phyloP scores from a whole-genome alignment of 2,888 invertebrate genomes.

The Tromatobia lineatoria region DNA sequence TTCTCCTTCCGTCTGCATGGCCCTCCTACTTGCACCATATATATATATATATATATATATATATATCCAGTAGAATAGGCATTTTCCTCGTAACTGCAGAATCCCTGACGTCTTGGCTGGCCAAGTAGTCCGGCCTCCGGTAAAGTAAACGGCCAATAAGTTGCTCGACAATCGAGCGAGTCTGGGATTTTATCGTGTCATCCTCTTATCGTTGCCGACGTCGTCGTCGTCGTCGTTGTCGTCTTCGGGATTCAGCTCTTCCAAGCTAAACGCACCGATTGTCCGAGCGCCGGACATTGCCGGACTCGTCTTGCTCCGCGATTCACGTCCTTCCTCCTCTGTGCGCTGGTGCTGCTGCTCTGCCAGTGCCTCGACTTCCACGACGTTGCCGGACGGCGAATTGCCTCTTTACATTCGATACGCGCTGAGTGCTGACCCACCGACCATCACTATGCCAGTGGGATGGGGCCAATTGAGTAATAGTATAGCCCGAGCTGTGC shows the following conservation, averaged over 20 bases:
- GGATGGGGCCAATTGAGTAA: slow-evolving; percentile 61
- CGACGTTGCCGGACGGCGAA: slow-evolving; percentile 59
- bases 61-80: slow-evolving; percentile 59
- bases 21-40: neutral
- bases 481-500: slow-evolving; percentile 25
- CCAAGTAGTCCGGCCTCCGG: slow-evolving; percentile 53
- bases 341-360: neutral
- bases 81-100: slow-evolving; percentile 62
- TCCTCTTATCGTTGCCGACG: slow-evolving; percentile 58
- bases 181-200: slow-evolving; percentile 68
- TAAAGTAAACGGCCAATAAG: slow-evolving; percentile 67
- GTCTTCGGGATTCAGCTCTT: slow-evolving; percentile 49
- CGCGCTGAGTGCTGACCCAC: slow-evolving; percentile 66
- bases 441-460: slow-evolving; percentile 55
- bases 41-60: no score
- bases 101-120: slow-evolving; percentile 26
- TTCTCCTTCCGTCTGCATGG: slow-evolving; percentile 41
- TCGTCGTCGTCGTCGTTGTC: slow-evolving; percentile 43
- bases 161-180: slow-evolving; percentile 64
- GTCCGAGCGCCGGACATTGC: slow-evolving; percentile 57
- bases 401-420: slow-evolving; percentile 71
- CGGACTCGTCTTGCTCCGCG: slow-evolving; percentile 33
- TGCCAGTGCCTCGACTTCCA: neutral
- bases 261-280: slow-evolving; percentile 62
- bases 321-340: slow-evolving; percentile 8